Conservation (phyloP, 2,888 invertebrate species). For the Elegia similella region DNA sequence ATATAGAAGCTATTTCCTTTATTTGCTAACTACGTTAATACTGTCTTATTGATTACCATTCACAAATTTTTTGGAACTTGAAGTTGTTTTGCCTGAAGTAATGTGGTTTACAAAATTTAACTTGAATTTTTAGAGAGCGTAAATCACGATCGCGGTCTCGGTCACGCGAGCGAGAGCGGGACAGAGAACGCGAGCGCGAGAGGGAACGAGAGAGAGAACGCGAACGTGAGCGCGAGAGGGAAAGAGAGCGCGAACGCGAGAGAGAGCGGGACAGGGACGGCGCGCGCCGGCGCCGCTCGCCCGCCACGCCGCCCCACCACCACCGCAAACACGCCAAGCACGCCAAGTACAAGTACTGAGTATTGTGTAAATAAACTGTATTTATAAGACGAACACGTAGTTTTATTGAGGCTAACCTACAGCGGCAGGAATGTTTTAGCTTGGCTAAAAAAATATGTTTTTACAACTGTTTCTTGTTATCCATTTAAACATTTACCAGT, state of each 20-base stretch:
- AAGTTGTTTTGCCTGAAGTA: too few relatives aligned
- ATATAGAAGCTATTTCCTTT: too few relatives aligned
- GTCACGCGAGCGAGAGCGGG: conserved; percentile 30
- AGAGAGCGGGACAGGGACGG: conserved; percentile 50
- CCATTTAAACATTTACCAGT: too few relatives aligned
- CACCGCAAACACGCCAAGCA: conserved; percentile 70
- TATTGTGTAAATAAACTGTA: conserved; percentile 20
- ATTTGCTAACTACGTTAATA: too few relatives aligned
- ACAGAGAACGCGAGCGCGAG: conserved; percentile 43
- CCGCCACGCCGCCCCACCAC: conserved; percentile 70
- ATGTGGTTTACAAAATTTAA: too few relatives aligned
- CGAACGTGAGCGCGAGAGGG: conserved; percentile 40
- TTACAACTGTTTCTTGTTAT: too few relatives aligned
- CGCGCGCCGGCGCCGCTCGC: conserved; percentile 55
- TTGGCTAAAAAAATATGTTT: too few relatives aligned
- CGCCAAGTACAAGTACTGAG: conserved; percentile 69
- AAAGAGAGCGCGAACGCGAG: conserved; percentile 48
- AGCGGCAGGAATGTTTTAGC: too few relatives aligned
- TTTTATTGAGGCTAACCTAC: not conserved
- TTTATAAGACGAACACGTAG: conserved; percentile 3
- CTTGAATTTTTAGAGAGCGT: conserved; percentile 46
- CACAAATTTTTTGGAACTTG: too few relatives aligned
- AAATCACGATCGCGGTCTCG: conserved; percentile 59
- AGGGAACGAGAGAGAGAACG: conserved; percentile 34
- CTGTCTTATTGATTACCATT: too few relatives aligned